Conservation (phyloP, 1,140 invertebrate genomes). For the Brachionus paranguensis region DNA sequence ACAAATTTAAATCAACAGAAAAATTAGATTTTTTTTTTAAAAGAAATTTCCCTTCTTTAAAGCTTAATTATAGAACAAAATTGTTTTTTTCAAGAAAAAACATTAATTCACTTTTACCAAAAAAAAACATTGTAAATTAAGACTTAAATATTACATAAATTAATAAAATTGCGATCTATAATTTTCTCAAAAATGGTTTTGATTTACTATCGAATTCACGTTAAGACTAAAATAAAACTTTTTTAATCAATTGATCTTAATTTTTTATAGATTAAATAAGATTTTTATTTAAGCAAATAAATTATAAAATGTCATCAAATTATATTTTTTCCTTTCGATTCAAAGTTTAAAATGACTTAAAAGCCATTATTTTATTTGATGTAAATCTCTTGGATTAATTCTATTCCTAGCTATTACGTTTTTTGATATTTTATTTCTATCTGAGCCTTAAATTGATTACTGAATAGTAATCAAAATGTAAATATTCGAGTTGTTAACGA, state of each 20-base stretch:
- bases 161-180: too few relatives aligned
- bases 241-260: neutral
- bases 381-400: neutral
- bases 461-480: neutral
- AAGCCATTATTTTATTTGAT: neutral
- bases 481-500: neutral
- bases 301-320: neutral
- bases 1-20: too few relatives aligned
- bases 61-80: too few relatives aligned
- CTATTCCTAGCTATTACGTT: neutral
- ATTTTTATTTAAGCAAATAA: neutral
- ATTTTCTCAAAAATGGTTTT: too few relatives aligned
- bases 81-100: too few relatives aligned
- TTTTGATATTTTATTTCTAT: neutral
- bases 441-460: neutral
- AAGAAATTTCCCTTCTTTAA: too few relatives aligned
- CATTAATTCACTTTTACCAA: too few relatives aligned
- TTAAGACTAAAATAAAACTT: too few relatives aligned
- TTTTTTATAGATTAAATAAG: neutral
- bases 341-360: neutral
- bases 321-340: neutral
- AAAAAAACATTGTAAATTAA: too few relatives aligned
- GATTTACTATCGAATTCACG: too few relatives aligned
- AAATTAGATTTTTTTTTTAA: too few relatives aligned
- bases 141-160: too few relatives aligned